Conservation (phyloP, 2,113 vertebrate genomes). For the Recurvirostra avosetta region DNA sequence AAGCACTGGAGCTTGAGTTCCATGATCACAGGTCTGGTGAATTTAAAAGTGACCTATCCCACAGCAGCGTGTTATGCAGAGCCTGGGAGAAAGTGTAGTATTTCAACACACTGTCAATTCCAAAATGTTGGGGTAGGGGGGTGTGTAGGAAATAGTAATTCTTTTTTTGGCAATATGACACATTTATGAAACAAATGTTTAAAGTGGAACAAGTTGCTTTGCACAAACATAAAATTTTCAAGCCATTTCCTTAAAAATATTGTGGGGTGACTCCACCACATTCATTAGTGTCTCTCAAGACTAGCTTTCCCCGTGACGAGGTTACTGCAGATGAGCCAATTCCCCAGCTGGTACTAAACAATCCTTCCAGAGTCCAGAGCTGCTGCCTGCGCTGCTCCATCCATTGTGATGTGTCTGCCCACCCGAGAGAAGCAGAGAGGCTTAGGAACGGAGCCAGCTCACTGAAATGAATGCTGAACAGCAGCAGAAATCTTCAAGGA, state of each 20-base stretch:
- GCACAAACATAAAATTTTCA: not conserved
- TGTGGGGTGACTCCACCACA: not conserved
- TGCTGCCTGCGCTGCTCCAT: not conserved
- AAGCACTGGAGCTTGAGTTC: not conserved
- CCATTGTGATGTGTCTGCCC: not conserved
- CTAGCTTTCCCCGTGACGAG: accelerated
- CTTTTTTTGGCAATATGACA: not conserved
- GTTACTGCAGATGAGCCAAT: not conserved
- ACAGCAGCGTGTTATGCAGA: not conserved
- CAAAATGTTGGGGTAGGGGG: not conserved
- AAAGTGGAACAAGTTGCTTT: not conserved
- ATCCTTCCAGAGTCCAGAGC: not conserved
- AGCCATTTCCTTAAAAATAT: not conserved
- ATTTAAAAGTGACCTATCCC: not conserved
- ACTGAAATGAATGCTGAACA: not conserved
- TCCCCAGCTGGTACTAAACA: not conserved
- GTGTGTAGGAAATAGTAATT: not conserved
- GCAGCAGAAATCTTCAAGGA: not conserved
- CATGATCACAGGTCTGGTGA: not conserved
- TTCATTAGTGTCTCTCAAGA: not conserved
- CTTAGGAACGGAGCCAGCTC: not conserved
- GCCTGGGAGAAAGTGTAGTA: not conserved
- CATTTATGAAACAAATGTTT: not conserved
- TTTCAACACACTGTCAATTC: not conserved
- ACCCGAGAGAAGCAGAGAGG: not conserved